Evolutionary conservation across 2,888 invertebrate species (phyloP).

Genomic region (Orthosia gracilis): DNA sequence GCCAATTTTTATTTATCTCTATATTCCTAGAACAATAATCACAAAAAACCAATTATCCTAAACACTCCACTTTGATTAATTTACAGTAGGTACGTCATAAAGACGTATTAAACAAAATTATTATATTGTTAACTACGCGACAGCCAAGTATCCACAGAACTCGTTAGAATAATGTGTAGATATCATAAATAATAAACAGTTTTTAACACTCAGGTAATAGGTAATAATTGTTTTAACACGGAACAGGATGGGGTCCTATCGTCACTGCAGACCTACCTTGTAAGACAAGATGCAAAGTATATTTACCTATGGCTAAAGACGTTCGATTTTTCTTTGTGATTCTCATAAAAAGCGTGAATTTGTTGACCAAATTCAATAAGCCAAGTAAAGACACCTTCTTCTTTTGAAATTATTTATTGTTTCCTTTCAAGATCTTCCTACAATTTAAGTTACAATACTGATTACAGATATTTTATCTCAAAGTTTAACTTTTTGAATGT

Average conservation of each 20-base stretch:
- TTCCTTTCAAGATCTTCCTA: too few relatives aligned
- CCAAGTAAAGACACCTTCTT: too few relatives aligned
- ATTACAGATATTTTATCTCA: too few relatives aligned
- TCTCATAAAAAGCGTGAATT: too few relatives aligned
- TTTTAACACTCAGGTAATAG: not conserved
- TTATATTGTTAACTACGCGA: not conserved
- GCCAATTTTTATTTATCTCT: too few relatives aligned
- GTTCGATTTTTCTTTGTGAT: not conserved
- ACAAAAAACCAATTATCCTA: not conserved
- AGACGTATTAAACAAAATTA: slow-evolving; percentile 2
- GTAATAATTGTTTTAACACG: slow-evolving; percentile 1
- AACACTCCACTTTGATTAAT: slow-evolving; percentile 13
- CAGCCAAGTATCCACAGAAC: not conserved
- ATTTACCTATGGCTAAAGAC: too few relatives aligned
- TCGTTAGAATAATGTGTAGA: slow-evolving; percentile 21
- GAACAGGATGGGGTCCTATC: not conserved
- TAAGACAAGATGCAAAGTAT: not conserved
- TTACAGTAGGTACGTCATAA: not conserved
- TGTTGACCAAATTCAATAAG: too few relatives aligned
- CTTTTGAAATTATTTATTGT: too few relatives aligned
- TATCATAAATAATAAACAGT: slow-evolving; percentile 24
- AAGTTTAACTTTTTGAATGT: too few relatives aligned
- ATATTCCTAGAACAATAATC: not conserved
- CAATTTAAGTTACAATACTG: too few relatives aligned
- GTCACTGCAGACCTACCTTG: not conserved